Percentiles rank a stretch among this genome's conserved stretches.
phyloP scores from a whole-genome alignment of 2,888 invertebrate genomes.

The Tolmerus cingulatus region DNA sequence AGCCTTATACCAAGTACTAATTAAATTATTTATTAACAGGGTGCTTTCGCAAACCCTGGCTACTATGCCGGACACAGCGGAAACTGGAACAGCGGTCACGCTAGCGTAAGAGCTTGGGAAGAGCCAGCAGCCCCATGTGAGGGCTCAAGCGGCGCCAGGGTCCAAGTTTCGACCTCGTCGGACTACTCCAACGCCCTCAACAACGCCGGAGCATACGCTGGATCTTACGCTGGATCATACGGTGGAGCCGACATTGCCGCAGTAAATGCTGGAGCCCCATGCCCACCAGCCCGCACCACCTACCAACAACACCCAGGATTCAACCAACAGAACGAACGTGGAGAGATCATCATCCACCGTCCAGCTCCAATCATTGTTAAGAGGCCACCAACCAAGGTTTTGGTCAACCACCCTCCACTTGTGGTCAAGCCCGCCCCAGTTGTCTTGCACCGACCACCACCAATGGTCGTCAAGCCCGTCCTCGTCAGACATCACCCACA shows the following conservation, averaged over 20 bases:
- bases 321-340: background rate
- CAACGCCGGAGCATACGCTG: background rate
- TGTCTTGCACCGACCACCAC: slow-evolving; percentile 62
- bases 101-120: background rate
- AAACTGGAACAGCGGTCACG: background rate
- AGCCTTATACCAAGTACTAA: background rate
- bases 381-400: slow-evolving; percentile 61
- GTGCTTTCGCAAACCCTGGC: background rate
- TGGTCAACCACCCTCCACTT: slow-evolving; percentile 62
- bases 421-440: slow-evolving; percentile 62
- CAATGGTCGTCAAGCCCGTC: slow-evolving; percentile 60
- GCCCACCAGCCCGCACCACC: background rate
- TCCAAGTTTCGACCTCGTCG: background rate
- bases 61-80: background rate
- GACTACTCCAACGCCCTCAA: background rate
- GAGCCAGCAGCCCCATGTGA: background rate
- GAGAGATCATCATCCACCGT: slow-evolving; percentile 60
- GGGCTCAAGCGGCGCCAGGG: background rate
- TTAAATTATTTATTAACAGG: slow-evolving; percentile 6
- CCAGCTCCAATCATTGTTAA: slow-evolving; percentile 62
- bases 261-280: background rate
- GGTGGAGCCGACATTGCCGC: background rate
- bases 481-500: slow-evolving; percentile 60
- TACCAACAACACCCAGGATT: background rate
- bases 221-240: background rate